A percentile compares a stretch with the other conserved stretches of the same genome.
These are phyloP conservation scores for Montipora efflorescens DNA, from an alignment of 64 coral and sea anemone genomes.

Conservation along the genomic window DNA sequence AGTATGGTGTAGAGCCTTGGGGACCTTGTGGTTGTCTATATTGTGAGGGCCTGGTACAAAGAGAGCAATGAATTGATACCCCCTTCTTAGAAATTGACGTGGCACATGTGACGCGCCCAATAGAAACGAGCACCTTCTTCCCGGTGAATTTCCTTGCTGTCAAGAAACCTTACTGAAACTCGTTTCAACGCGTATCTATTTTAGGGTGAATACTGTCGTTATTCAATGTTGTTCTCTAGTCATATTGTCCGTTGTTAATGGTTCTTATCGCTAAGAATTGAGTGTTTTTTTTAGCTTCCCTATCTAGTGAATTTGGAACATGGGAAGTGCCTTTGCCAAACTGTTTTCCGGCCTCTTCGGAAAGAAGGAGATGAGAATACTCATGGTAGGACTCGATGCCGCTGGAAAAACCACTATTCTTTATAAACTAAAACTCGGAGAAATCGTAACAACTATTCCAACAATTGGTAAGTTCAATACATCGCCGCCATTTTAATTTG, in stretches of 20 bases:
- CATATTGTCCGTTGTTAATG: neutral
- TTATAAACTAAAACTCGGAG: constrained; percentile 79
- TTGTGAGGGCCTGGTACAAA: too few species aligned
- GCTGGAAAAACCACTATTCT: constrained; percentile 83
- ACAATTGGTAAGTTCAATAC: constrained; percentile 57
- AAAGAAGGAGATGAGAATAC: constrained; percentile 81
- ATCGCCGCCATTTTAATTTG: neutral
- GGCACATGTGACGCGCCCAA: constrained; percentile 82
- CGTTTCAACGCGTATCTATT: neutral
- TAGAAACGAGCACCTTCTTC: too few species aligned
- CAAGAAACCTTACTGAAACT: neutral
- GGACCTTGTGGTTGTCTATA: too few species aligned
- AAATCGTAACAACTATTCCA: constrained; percentile 81
- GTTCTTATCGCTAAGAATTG: neutral
- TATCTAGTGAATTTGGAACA: neutral
- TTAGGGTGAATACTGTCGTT: neutral
- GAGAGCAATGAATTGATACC: constrained; percentile 21
- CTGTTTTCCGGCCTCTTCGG: constrained; percentile 66
- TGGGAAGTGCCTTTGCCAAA: constrained; percentile 44
- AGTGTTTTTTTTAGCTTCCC: neutral
- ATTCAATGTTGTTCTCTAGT: neutral
- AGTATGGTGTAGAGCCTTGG: too few species aligned
- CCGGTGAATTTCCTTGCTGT: too few species aligned
- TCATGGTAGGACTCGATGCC: constrained; percentile 83
- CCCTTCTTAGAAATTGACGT: constrained; percentile 81